phyloP scores from a whole-genome alignment of 1,140 invertebrate genomes.

The Penaeus indicus region DNA sequence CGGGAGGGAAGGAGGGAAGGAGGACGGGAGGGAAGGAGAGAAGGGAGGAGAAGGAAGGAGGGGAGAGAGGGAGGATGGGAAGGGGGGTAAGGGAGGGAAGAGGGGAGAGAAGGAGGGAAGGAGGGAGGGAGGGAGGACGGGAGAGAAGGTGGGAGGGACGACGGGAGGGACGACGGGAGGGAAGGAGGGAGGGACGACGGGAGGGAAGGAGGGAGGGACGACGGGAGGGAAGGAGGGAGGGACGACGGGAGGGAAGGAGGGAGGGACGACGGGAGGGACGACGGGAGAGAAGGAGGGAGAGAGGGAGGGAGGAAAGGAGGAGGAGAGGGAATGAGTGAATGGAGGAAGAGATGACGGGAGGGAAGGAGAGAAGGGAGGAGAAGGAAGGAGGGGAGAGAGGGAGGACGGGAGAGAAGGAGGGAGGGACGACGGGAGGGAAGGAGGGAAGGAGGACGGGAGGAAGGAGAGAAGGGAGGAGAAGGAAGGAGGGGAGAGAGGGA shows the following conservation, averaged over 20 bases:
- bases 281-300: conserved; percentile 28
- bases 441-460: not conserved
- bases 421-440: not conserved
- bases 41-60: not conserved
- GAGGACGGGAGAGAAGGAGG: not conserved
- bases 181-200: not conserved
- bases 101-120: not conserved
- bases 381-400: not conserved
- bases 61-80: not conserved
- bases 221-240: not conserved
- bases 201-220: not conserved
- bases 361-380: not conserved
- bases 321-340: conserved; percentile 42
- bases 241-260: not conserved
- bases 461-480: not conserved
- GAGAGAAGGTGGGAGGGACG: no score
- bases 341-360: conserved; percentile 13
- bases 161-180: not conserved
- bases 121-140: no score
- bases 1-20: not conserved
- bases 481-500: not conserved
- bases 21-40: not conserved
- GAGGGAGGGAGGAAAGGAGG: conserved; percentile 48
- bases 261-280: not conserved
- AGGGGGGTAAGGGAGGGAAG: not conserved